These are phyloP conservation scores for Himantopus leucocephalus DNA, from an alignment of 2,113 vertebrate species.

Conservation along the genomic window DNA sequence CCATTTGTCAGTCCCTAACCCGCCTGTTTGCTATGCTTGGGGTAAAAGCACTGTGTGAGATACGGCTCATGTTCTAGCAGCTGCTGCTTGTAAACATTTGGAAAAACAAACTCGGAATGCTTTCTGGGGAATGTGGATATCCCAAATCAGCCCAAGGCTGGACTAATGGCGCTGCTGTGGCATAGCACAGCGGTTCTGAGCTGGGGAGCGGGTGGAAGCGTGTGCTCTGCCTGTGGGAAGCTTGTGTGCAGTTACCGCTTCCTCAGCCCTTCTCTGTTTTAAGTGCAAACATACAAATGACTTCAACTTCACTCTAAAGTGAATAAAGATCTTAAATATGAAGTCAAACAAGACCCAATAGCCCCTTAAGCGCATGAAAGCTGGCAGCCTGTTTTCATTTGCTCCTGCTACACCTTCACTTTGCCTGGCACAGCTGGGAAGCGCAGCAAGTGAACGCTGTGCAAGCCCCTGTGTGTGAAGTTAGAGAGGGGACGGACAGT, in stretches of 20 bases:
- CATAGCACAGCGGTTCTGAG: rapidly evolving
- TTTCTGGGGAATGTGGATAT: background rate
- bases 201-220: background rate
- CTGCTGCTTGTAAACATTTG: background rate
- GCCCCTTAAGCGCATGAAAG: background rate
- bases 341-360: background rate
- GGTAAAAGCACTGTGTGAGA: background rate
- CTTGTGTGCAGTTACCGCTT: background rate
- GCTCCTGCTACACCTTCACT: background rate
- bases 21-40: background rate
- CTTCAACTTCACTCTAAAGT: background rate
- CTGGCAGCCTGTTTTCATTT: background rate
- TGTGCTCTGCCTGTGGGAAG: background rate
- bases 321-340: background rate
- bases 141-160: background rate
- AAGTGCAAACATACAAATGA: background rate
- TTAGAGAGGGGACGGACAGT: background rate
- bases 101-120: background rate
- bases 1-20: background rate
- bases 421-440: background rate
- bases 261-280: background rate
- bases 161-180: background rate
- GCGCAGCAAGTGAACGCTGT: background rate
- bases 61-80: background rate
- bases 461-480: background rate